Base-by-base conservation (phyloP, 2,888 invertebrate species). In the Cryptosula pallasiana region DNA sequence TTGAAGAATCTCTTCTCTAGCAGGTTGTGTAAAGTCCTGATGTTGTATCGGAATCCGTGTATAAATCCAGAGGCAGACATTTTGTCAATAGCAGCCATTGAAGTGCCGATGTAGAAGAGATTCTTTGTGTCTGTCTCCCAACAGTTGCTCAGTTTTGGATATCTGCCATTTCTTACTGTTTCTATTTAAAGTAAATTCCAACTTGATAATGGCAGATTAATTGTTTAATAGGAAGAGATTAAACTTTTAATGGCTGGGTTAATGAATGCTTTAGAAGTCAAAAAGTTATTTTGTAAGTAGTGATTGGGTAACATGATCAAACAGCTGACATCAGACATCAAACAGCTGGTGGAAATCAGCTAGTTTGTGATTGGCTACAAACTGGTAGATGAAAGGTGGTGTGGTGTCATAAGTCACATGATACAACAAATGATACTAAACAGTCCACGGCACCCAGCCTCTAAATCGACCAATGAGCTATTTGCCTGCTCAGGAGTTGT, bases 21-120 rank as follows among this genome's bases (percentile, higher is more conserved):
- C 20, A 72, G 3, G 29, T 72, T 16, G 72, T 70, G 69, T n/a
- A 72, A 35, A 23, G 72, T 72, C 2, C 72, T 16, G 9, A 72
- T 45, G 69, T 63, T 63, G 63, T 72, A 72, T 13, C 72, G 69
- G 72, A 63, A 72, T 23, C 72, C 72, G 27, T 72, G 72, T 5
- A 72, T 72, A 35, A 72, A 72, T 9, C 72, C 72, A 5, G 72
- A 72, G 13, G 72, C 58, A 3, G 72, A 57, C 35, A n/a, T 5
- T n/a, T 34, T 57, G 35, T 72, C 72, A 23, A 34, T 35, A 34
- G 63, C 5, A 9, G 45, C 55, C 72, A 72, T 72, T 2, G 58
- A 13, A 5, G 72, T 63, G 23, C 72, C 72, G 32, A 72, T 72
- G 35, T 63, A 72, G 63, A 72, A 72, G 34, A 72, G 27, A 25